Evolutionary conservation across 1,140 invertebrate genomes (phyloP), one percentile per base, ranked within the genome.

Genomic region (Pseudomyrmex cubaensis): DNA sequence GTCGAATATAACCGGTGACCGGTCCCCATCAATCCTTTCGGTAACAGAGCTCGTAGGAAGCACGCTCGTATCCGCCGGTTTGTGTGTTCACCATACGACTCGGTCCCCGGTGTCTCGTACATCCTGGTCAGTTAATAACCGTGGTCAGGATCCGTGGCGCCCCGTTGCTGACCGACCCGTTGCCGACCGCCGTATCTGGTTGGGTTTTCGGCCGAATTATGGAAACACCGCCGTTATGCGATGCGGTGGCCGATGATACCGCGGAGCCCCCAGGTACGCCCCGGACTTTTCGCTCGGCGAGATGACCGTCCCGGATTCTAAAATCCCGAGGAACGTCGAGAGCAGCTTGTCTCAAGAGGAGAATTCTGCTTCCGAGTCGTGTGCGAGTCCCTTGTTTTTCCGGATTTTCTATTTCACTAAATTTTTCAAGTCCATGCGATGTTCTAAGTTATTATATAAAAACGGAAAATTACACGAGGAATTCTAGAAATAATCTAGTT

Each of bases 31-130:
- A 93, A 93, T 93, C 92, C 91, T 93, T 93, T 93, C 90, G 87
- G 85, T 67, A 91, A 92, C 89, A 92, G 85, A 89, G 86, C 89
- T 85, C 90, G 88, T 83, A 90, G 86, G 73, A 82, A 77, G 85
- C 87, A 76, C 62, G 25, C 46, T 69, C 82, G 86, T 84, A 77
- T 67, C 74, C 8, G 64, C 76, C 64, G 69, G 85, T 83, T 86
- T 87, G 85, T 87, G 86, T 88, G 87, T 89, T 88, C 87, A 74
- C 77, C 75, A 74, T 52, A 17, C 72, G 9, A 62, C 64, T 46
- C n/a, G 89, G 88, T 94, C 93, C 93, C 93, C 73, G 69, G 92
- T 92, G 93, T 91, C 93, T 94, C 93, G 91, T 94, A 94, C 87
- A 89, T 90, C 89, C 92, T 89, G 91, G 91, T 91, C 92, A 91